A percentile compares a stretch with the other conserved stretches of the same genome.
Conservation (phyloP, 23 tunicate species). For the Halocynthia roretzi region DNA sequence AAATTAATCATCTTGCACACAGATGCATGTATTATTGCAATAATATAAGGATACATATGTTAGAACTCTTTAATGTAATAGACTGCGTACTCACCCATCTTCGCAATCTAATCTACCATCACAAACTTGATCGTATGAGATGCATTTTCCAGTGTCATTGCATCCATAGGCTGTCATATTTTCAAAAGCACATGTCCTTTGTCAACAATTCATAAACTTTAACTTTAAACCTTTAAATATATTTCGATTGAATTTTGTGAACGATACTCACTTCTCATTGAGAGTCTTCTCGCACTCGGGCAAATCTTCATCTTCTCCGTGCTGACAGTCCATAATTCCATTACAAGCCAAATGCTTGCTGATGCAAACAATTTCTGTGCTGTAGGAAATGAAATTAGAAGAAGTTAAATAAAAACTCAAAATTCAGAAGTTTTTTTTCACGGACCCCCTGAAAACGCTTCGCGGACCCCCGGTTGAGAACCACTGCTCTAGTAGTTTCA, state of each 20-base stretch:
- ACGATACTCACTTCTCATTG: not conserved
- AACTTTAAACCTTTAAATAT: too few relatives aligned
- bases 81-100: constrained; percentile 55
- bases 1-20: too few relatives aligned
- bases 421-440: too few relatives aligned
- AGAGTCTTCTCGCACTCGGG: constrained; percentile 13
- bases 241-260: too few relatives aligned
- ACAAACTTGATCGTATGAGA: constrained; percentile 32
- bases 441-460: not conserved
- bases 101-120: constrained; percentile 77
- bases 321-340: constrained; percentile 61
- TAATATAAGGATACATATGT: too few relatives aligned
- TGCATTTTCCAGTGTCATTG: constrained; percentile 16
- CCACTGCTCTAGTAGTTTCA: not conserved
- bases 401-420: too few relatives aligned
- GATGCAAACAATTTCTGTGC: constrained; percentile 34
- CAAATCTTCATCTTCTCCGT: constrained; percentile 57
- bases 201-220: too few relatives aligned
- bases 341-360: constrained; percentile 41
- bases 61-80: too few relatives aligned
- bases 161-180: constrained; percentile 23
- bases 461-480: not conserved
- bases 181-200: too few relatives aligned
- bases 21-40: too few relatives aligned
- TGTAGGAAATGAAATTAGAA: not conserved